A percentile compares a stretch with the other conserved stretches of the same genome.
Conservation (phyloP, 2,113 vertebrate species). For the Pterophyllum scalare region DNA sequence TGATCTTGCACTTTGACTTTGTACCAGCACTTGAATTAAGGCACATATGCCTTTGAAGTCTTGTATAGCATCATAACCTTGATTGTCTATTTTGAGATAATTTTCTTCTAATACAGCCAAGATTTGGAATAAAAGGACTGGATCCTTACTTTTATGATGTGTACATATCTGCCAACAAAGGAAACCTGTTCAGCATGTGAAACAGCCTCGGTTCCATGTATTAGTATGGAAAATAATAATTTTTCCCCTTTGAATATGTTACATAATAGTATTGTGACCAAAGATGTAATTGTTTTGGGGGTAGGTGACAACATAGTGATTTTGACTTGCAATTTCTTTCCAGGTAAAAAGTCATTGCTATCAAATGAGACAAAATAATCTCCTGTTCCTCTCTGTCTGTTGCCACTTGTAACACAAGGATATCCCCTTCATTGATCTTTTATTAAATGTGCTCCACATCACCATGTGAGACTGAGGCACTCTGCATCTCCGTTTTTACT, state of each 20-base stretch:
- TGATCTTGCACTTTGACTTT: no score
- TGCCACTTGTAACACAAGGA: neutral
- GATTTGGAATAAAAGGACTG: neutral
- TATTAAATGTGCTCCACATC: neutral
- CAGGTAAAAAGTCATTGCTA: neutral
- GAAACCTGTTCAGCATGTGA: neutral
- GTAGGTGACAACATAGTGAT: neutral
- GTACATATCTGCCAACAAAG: neutral
- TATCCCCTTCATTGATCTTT: neutral
- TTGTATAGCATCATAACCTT: no score
- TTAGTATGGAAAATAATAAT: no score
- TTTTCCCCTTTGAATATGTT: no score
- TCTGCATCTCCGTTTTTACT: neutral
- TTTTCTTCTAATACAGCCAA: no score
- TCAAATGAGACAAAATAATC: neutral
- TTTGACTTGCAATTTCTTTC: neutral
- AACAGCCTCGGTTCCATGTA: neutral
- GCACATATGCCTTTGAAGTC: no score
- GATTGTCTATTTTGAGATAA: no score
- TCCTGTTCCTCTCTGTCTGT: neutral
- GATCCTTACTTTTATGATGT: neutral
- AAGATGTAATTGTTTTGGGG: neutral
- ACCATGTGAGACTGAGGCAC: slow-evolving; percentile 6
- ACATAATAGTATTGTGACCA: no score
- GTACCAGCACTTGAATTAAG: no score